These are phyloP conservation scores for Hipparchia sbordonii DNA, from an alignment of 2,888 invertebrate species.

Conservation along the genomic window DNA sequence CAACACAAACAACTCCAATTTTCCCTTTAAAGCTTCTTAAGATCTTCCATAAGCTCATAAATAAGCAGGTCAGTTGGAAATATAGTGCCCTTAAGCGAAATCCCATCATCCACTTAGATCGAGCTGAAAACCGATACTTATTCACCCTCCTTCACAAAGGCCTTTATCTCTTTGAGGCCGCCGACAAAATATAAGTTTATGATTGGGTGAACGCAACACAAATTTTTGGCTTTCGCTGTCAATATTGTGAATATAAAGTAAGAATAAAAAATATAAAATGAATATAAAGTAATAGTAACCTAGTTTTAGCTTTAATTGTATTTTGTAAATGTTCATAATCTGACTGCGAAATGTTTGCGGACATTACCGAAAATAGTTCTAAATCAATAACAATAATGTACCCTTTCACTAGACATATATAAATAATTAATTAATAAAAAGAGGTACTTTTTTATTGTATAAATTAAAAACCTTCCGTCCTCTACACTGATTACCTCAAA, in stretches of 20 bases:
- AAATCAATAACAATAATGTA: too few relatives aligned
- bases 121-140: constrained; percentile 8
- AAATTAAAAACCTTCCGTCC: too few relatives aligned
- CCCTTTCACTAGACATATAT: too few relatives aligned
- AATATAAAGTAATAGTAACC: neutral
- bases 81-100: constrained; percentile 9
- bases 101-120: constrained; percentile 12
- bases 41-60: constrained; percentile 1
- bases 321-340: too few relatives aligned
- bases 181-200: constrained; percentile 15
- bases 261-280: too few relatives aligned
- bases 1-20: neutral
- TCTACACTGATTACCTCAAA: too few relatives aligned
- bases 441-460: too few relatives aligned
- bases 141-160: constrained; percentile 16
- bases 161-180: constrained; percentile 12
- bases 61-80: constrained; percentile 6
- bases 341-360: too few relatives aligned
- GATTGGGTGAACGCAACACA: constrained; percentile 13
- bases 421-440: too few relatives aligned
- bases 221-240: neutral
- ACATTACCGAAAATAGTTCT: too few relatives aligned
- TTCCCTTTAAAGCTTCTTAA: neutral
- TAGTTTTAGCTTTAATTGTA: too few relatives aligned
- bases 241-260: neutral